A percentile compares a stretch with the other conserved stretches of the same genome.
Conservation (phyloP, 2,113 vertebrate species). For the Steatornis caripensis region DNA sequence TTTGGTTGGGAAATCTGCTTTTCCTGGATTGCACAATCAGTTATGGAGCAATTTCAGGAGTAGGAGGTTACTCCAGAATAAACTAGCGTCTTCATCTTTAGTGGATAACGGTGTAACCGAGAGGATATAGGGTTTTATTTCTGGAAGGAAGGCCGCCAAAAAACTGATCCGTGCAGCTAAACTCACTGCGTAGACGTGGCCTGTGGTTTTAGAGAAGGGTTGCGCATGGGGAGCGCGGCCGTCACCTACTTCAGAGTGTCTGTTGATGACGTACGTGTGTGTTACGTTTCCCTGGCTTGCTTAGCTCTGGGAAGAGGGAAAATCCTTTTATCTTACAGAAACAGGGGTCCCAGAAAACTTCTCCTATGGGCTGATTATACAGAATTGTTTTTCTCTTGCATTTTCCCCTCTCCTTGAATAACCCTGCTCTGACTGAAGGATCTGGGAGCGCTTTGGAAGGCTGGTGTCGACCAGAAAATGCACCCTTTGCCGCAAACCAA, state of each 20-base stretch:
- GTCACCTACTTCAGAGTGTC: fast-evolving
- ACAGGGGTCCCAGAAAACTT: neutral
- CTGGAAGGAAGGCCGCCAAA: neutral
- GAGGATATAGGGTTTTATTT: neutral
- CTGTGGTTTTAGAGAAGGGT: neutral
- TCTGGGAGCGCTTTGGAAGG: neutral
- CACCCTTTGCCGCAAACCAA: neutral
- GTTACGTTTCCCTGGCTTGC: neutral
- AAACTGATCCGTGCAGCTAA: neutral
- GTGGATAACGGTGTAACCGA: fast-evolving
- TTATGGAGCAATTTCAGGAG: neutral
- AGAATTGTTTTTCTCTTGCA: neutral
- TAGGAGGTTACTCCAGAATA: neutral
- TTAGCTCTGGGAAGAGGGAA: neutral
- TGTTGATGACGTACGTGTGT: neutral
- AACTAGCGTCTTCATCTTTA: fast-evolving
- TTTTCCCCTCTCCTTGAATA: neutral
- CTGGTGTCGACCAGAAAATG: neutral
- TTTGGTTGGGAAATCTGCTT: neutral
- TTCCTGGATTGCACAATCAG: neutral
- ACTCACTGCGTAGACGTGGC: fast-evolving
- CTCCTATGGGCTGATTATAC: neutral
- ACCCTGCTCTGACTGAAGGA: neutral
- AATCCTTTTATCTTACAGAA: neutral
- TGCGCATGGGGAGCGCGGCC: neutral